Conservation (phyloP, 1,140 invertebrate genomes). For the Eurosta solidaginis region DNA sequence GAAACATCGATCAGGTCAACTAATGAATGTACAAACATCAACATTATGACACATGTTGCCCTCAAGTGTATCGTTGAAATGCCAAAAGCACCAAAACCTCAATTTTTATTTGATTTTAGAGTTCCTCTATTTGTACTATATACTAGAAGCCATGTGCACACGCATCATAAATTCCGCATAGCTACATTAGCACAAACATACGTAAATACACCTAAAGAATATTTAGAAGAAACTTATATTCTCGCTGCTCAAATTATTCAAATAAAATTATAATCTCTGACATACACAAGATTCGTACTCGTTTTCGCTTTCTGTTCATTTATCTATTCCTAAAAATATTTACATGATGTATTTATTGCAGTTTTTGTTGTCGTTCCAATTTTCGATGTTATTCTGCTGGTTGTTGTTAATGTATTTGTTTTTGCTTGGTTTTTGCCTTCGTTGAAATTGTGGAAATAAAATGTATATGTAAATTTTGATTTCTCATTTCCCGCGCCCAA, state of each 20-base stretch:
- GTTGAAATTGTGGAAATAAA: neutral
- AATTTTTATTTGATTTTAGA: neutral
- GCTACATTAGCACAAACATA: neutral
- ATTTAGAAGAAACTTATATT: neutral
- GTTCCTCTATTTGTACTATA: neutral
- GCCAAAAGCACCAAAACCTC: neutral
- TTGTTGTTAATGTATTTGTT: conserved; percentile 2
- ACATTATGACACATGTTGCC: neutral
- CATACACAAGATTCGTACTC: neutral
- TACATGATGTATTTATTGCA: conserved; percentile 20
- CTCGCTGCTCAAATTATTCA: neutral
- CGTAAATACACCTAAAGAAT: neutral
- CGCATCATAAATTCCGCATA: neutral
- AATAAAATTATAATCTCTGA: neutral
- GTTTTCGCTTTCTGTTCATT: too few relatives aligned
- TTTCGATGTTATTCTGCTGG: neutral
- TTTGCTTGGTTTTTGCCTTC: neutral
- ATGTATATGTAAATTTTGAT: neutral
- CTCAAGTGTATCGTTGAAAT: neutral
- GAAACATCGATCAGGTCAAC: neutral
- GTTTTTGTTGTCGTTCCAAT: conserved; percentile 11
- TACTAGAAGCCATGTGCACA: neutral
- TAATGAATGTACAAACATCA: neutral
- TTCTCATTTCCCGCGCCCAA: neutral
- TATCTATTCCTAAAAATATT: neutral